Base-by-base conservation (phyloP, 2,888 invertebrate species). In the Heliothis peltigera region DNA sequence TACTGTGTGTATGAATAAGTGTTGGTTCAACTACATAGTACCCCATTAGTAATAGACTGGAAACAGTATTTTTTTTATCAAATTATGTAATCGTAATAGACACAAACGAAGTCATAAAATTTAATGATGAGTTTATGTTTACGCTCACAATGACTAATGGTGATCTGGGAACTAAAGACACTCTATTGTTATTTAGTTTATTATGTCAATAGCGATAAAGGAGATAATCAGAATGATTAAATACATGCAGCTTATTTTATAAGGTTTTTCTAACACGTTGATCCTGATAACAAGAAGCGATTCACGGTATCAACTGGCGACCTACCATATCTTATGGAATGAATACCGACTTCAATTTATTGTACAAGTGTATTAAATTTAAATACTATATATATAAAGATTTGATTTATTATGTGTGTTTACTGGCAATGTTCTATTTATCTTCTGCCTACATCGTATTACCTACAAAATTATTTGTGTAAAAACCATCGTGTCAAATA, bases 71-170 rank as follows among this genome's bases (percentile, higher is more conserved):
- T 48, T 12, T 56, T 55, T 51, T 19, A 19, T 28, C 22, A 8
- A 4, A 18, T 62, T 58, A 32, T 42, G 43, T 48, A 58, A 52
- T 39, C 12, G 18, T 42, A 52, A 55, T 35, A 25, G 4, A 25
- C 25, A 66, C 10, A n/a, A 54, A 25, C 21, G 22, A 25, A 48
- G 55, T 10, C 43, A 60, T 73, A 73, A 44, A 70, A 73, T 53
- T 55, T 43, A 53, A 68, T 67, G 28, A 68, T 67, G 28, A 56
- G 68, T 56, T 59, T 60, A 56, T 48, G 51, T 73, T 59, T 52
- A 52, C 32, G 43, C 18, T 32, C 12, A 51, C 17, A 59, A 55
- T 54, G 46, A 18, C 53, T 59, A 60, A 60, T 61, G 42, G 18
- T 48, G 47, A 35, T 52, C 54, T 56, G 55, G 68, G 59, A 70